Base-by-base conservation (phyloP, 2,113 vertebrate species). In the Rhynchomys soricoides region DNA sequence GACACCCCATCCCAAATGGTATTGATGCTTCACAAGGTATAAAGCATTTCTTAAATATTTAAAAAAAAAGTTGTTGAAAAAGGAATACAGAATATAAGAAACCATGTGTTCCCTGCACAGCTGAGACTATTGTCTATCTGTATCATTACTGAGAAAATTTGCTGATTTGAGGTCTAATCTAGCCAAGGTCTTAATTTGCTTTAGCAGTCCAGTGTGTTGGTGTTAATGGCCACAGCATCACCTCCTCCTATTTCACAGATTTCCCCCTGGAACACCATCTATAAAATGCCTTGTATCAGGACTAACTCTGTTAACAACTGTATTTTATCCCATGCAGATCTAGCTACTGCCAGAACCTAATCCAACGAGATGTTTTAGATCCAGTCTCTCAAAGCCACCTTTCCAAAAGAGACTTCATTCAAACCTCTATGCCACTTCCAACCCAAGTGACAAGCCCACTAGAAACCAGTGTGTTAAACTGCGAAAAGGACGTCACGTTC, bases 301-400 rank as follows among this genome's bases (percentile, higher is more conserved):
- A 87, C 86, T 75, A 92, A 94, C 6, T 62, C 73, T 62, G 43
- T 34, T 48, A 52, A 73, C 21, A 57, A 74, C 73, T 64, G 74
- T 68, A 52, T 66, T 92, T 95, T 85, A 37, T 45, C 75, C 93
- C 26, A 96, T 34, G n/a, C 12, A 94, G 55, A 77, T 52, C 43
- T 81, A 94, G 48, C 43, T 90, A 71, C 13, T 94, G 17, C 86
- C 75, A 94, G 71, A 94, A 73, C 40, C 37, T 79, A 71, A 73
- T 24, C 66, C 13, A 90, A 19, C 21, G 48, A 31, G 50, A 26
- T 45, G 37, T 68, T 40, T 68, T 50, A 64, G 77, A 40, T 3
- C 48, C 3, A 68, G 45, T 7, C 15, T 1, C 50, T 24, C 89
- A 29, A 52, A 86, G 45, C 37, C 40, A 62, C 11, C 64, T 77